Evolutionary conservation across 2,888 invertebrate genomes (phyloP), one percentile per base, ranked within the genome.

Genomic region (Mesoligia furuncula): DNA sequence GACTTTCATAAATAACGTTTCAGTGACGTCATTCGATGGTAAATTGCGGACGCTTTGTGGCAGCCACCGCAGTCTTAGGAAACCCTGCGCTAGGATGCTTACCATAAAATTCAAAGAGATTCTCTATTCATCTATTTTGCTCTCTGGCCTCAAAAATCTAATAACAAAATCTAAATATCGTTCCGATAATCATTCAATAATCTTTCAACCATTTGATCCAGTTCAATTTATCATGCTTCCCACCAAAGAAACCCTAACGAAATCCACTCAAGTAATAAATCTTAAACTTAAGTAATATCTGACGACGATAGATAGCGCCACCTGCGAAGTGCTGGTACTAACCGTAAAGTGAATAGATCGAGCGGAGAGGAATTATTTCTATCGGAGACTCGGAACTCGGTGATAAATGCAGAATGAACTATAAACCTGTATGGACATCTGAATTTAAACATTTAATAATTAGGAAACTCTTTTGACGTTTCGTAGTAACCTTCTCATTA

Each of bases 261-360:
- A 83, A 83, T 77, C 82, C 73, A 77, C 79, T 84, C 74, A 57
- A 73, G 83, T 79, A 75, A 84, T 84, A 84, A 84, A 83, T 84
- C 84, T 84, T 78, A 85, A 84, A 84, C 86, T 84, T 85, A 73
- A 74, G 86, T 84, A 84, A 84, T 85, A 84, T 79, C 84, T 73
- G 69, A 82, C 75, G 79, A 82, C 83, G 75, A 83, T 85, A 84
- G 86, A 82, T 84, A 82, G 79, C 83, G 65, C 78, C 82, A 85
- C 85, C 84, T 79, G 85, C 59, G 61, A 75, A 71, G 83, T 79
- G 73, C 61, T 66, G 54, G 83, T 82, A 84, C 83, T 85, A 82
- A 82, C 75, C 73, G 78, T 67, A 73, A 85, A 84, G 79, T 84
- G 85, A 84, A 85, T 85, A 85, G 83, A 83, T 85, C 83, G 83